phyloP scores from a whole-genome alignment of 2,888 invertebrate species.

The Smittia aterrima region DNA sequence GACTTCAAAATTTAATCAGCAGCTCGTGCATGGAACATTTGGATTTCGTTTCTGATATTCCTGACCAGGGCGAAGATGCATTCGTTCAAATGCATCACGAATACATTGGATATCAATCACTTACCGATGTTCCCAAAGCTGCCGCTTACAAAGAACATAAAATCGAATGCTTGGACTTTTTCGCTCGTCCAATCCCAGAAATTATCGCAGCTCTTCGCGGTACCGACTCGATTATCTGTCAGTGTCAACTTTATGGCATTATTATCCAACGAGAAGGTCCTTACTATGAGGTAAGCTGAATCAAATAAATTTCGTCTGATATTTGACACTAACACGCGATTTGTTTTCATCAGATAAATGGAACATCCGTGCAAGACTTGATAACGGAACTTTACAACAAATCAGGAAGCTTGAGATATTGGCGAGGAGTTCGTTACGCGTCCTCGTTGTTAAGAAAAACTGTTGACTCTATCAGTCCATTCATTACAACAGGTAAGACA shows the following conservation, averaged over 20 bases:
- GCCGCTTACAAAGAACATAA: conserved; percentile 69
- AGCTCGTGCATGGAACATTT: conserved; percentile 98
- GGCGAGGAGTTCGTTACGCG: conserved; percentile 93
- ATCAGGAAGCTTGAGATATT: conserved; percentile 82
- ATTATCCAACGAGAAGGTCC: conserved; percentile 78
- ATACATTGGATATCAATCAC: conserved; percentile 91
- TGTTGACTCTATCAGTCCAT: conserved; percentile 97
- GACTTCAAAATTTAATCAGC: conserved; percentile 93
- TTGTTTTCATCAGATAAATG: conserved; percentile 53
- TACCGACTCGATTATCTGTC: conserved; percentile 72
- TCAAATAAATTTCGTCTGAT: background rate
- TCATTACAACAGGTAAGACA: conserved; percentile 78
- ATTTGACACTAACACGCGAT: too few relatives aligned
- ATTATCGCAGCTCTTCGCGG: conserved; percentile 69
- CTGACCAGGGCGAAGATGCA: conserved; percentile 71
- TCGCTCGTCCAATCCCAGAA: conserved; percentile 67
- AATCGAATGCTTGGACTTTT: conserved; percentile 58
- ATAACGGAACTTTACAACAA: conserved; percentile 72
- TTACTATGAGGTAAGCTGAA: conserved; percentile 65
- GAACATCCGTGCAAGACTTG: conserved; percentile 64
- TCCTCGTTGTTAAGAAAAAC: conserved; percentile 90
- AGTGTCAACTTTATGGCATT: conserved; percentile 81
- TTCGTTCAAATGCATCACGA: conserved; percentile 88
- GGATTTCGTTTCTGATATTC: conserved; percentile 87
- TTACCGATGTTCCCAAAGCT: conserved; percentile 89